A percentile compares a stretch with the other conserved stretches of the same genome.
Conservation (phyloP, 2,113 vertebrate genomes). For the Phrynosoma blainvillii region DNA sequence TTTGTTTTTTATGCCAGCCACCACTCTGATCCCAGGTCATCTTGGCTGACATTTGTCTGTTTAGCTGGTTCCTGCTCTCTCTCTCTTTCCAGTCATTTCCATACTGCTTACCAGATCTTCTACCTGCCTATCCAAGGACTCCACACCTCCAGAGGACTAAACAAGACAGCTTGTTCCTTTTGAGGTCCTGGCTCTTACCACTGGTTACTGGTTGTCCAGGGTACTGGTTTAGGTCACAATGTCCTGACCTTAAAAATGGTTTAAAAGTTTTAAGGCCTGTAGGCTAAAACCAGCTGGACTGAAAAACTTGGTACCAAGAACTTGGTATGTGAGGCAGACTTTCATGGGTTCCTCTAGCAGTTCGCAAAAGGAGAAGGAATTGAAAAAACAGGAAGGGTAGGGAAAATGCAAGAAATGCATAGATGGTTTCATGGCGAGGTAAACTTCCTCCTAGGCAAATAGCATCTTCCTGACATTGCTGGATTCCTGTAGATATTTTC, state of each 20-base stretch:
- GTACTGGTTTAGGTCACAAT: constrained; percentile 21
- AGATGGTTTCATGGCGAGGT: not conserved
- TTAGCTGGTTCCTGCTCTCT: not conserved
- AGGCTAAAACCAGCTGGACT: not conserved
- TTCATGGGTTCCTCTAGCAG: not conserved
- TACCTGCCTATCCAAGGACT: too few relatives aligned
- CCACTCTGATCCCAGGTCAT: not conserved
- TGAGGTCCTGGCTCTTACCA: not conserved
- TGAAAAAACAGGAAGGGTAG: not conserved
- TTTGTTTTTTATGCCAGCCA: not conserved
- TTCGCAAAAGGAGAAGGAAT: not conserved
- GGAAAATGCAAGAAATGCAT: not conserved
- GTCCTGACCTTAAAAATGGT: not conserved
- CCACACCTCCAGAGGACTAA: too few relatives aligned
- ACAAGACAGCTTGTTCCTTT: not conserved
- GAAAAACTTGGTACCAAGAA: not conserved
- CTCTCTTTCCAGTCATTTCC: not conserved
- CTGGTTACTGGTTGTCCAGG: constrained; percentile 18
- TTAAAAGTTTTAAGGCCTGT: not conserved
- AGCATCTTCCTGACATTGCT: not conserved
- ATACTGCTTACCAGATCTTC: not conserved
- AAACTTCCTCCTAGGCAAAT: not conserved
- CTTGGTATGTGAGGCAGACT: not conserved
- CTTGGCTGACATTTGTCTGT: not conserved
- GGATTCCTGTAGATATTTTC: not conserved